phyloP scores from a whole-genome alignment of 2,113 vertebrate genomes.

The Oryzias celebensis region DNA sequence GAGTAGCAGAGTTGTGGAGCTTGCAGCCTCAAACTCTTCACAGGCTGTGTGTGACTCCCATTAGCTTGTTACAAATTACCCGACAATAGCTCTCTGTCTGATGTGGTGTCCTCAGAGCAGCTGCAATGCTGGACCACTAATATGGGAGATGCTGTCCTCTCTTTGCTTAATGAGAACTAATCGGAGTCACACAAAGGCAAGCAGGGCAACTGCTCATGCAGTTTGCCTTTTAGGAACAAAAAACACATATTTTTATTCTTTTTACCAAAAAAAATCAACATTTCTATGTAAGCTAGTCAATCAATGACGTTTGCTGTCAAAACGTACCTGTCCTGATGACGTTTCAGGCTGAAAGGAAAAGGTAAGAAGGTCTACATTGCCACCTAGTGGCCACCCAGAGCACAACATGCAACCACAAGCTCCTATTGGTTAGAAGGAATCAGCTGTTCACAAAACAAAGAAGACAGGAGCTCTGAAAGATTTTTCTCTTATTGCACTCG shows the following conservation, averaged over 20 bases:
- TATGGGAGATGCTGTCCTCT: constrained; percentile 50
- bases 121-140: constrained; percentile 46
- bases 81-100: constrained; percentile 63
- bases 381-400: constrained; percentile 13
- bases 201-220: not conserved
- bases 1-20: constrained; percentile 9
- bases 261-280: not conserved
- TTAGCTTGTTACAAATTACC: constrained; percentile 48
- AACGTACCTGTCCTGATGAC: not conserved
- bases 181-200: constrained; percentile 33
- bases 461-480: not conserved
- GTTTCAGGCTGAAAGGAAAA: not conserved
- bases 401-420: not conserved
- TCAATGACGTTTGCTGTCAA: not conserved
- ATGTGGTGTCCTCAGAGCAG: constrained; percentile 22
- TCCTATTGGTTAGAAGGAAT: not conserved
- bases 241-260: not conserved
- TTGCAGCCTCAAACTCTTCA: constrained; percentile 12
- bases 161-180: constrained; percentile 56
- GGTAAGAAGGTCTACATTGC: constrained; percentile 2
- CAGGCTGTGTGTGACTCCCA: constrained; percentile 55
- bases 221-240: not conserved
- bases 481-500: too few species aligned
- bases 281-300: not conserved
- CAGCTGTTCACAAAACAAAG: not conserved